Evolutionary conservation across 2,113 vertebrate species (phyloP).

Genomic region (Vanacampus margaritifer): DNA sequence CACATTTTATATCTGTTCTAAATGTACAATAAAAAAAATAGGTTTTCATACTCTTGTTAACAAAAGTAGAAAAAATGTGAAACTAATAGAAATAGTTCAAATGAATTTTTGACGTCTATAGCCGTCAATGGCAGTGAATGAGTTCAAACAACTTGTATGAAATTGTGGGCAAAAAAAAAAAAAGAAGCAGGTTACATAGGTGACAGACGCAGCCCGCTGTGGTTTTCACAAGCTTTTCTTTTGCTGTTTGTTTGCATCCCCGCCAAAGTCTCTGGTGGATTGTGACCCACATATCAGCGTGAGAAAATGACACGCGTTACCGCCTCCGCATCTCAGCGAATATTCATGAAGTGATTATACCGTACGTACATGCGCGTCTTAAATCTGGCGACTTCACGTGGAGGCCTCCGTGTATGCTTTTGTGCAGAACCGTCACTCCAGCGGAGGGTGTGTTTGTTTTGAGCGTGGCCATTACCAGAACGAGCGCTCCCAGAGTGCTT

Average conservation of each 20-base stretch:
- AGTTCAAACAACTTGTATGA: neutral
- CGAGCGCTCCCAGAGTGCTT: conserved; percentile 6
- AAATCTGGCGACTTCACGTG: neutral
- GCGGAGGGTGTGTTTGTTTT: conserved; percentile 1
- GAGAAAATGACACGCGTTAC: conserved; percentile 11
- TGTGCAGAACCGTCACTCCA: neutral
- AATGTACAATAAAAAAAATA: too few relatives aligned
- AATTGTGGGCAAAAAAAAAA: too few relatives aligned
- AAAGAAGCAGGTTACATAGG: neutral
- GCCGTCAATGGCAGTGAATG: too few relatives aligned
- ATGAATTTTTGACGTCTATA: too few relatives aligned
- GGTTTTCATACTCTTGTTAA: too few relatives aligned
- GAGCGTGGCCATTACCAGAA: conserved; percentile 19
- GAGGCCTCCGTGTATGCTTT: neutral
- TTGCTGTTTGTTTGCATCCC: conserved; percentile 6
- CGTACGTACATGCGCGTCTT: neutral
- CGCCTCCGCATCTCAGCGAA: conserved; percentile 4
- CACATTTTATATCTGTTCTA: too few relatives aligned
- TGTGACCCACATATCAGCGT: conserved; percentile 10
- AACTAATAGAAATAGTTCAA: too few relatives aligned
- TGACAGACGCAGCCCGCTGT: neutral
- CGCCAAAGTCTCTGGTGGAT: conserved; percentile 1
- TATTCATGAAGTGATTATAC: conserved; percentile 2
- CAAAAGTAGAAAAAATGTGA: too few relatives aligned
- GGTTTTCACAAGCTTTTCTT: neutral